phyloP scores from a whole-genome alignment of 1,140 invertebrate genomes.

The Bombus confusus region DNA sequence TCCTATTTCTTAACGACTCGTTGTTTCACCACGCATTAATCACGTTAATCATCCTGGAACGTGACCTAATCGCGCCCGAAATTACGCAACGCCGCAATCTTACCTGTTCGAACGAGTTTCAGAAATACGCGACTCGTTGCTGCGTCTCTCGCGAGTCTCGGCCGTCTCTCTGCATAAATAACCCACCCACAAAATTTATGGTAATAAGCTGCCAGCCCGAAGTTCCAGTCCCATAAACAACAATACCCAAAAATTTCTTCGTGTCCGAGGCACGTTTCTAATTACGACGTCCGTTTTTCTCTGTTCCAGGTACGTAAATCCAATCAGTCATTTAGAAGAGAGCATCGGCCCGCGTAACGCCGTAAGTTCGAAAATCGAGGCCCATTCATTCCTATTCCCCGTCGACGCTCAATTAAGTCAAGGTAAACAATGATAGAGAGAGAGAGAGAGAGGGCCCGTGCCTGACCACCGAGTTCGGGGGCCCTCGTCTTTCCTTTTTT shows the following conservation, averaged over 20 bases:
- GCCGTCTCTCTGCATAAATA: constrained; percentile 28
- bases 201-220: constrained; percentile 42
- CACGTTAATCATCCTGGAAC: neutral
- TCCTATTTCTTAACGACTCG: neutral
- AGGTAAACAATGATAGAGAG: constrained; percentile 51
- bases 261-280: constrained; percentile 18
- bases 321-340: constrained; percentile 47
- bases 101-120: neutral
- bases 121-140: neutral
- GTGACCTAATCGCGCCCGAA: neutral
- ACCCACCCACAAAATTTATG: constrained; percentile 53
- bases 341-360: neutral
- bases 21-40: neutral
- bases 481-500: neutral
- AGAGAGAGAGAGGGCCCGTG: neutral
- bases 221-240: constrained; percentile 26
- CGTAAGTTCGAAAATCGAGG: constrained; percentile 50
- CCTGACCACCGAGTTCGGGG: constrained; percentile 13
- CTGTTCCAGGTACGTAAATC: constrained; percentile 76
- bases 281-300: constrained; percentile 53
- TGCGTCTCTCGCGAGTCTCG: neutral
- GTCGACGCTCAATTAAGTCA: constrained; percentile 53
- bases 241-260: constrained; percentile 31
- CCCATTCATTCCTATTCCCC: constrained; percentile 51
- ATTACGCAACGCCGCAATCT: neutral